Evolutionary conservation across 2,888 invertebrate species (phyloP).

Genomic region (Thyatira batis): DNA sequence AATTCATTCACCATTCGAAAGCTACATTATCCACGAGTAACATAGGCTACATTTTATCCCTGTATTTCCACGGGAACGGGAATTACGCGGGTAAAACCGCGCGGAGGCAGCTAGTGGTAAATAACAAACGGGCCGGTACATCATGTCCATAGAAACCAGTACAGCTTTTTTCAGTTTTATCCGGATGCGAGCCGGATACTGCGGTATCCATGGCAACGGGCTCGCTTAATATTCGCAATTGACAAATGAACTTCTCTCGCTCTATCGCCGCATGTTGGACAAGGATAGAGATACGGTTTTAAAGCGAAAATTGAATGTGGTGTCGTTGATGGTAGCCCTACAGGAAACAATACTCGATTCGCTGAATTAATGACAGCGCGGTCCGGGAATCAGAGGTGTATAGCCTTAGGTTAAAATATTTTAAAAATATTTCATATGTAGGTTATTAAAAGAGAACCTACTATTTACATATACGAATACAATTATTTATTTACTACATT

Average conservation of each 20-base stretch:
- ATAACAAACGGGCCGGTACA: conserved; percentile 12
- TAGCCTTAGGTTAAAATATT: conserved; percentile 24
- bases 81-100: too few species aligned
- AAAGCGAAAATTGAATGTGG: conserved; percentile 71
- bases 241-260: conserved; percentile 36
- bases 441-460: too few species aligned
- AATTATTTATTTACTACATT: too few species aligned
- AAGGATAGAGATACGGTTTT: conserved; percentile 44
- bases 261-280: conserved; percentile 31
- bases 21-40: too few species aligned
- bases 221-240: conserved; percentile 38
- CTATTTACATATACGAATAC: too few species aligned
- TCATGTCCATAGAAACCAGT: conserved; percentile 24
- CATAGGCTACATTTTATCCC: too few species aligned
- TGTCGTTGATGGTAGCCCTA: conserved; percentile 60
- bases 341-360: conserved; percentile 81
- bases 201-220: conserved; percentile 40
- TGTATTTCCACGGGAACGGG: too few species aligned
- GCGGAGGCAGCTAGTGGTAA: background rate
- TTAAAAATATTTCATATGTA: background rate
- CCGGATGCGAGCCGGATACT: conserved; percentile 65
- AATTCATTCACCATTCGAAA: too few species aligned
- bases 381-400: conserved; percentile 46
- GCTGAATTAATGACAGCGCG: conserved; percentile 73
- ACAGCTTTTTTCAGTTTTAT: conserved; percentile 69